Percentiles rank a stretch among this genome's conserved stretches.
phyloP scores from a whole-genome alignment of 2,113 vertebrate genomes.

The Charina bottae region DNA sequence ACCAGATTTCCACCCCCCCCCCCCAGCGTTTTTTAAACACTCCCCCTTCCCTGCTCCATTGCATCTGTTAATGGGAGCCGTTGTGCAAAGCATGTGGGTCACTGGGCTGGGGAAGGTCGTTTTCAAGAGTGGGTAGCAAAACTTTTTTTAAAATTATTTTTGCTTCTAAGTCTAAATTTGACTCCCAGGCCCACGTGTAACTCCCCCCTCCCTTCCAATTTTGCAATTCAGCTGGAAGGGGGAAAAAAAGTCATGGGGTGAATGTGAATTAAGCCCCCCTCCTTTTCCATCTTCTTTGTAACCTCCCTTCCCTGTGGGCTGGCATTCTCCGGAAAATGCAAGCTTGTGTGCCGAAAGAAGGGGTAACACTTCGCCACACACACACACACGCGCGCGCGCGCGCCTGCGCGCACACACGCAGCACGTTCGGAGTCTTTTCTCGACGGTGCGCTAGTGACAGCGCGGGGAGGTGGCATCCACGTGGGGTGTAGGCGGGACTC shows the following conservation, averaged over 20 bases:
- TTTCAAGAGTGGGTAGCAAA: too few species aligned
- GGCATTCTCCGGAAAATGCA: not conserved
- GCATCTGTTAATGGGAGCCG: too few species aligned
- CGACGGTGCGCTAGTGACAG: not conserved
- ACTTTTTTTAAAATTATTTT: too few species aligned
- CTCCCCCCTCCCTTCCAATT: not conserved
- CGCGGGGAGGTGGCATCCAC: not conserved
- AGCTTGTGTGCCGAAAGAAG: not conserved
- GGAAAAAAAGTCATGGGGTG: too few species aligned
- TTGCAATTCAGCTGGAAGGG: too few species aligned
- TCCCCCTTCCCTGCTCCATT: too few species aligned
- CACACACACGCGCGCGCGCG: too few species aligned
- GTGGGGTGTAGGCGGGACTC: conserved; percentile 25
- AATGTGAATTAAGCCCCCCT: not conserved
- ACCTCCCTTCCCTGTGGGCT: not conserved
- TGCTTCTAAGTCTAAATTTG: not conserved
- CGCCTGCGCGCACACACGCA: not conserved
- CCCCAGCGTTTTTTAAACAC: too few species aligned
- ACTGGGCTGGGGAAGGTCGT: too few species aligned
- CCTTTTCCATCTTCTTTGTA: not conserved
- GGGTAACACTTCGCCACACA: not conserved
- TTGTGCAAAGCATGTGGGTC: too few species aligned
- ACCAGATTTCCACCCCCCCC: too few species aligned
- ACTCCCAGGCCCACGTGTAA: too few species aligned
- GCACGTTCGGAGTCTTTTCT: not conserved